A percentile compares a stretch with the other conserved stretches of the same genome.
Conservation (phyloP, 2,797 vertebrate genomes). For the Notamacropus eugenii region DNA sequence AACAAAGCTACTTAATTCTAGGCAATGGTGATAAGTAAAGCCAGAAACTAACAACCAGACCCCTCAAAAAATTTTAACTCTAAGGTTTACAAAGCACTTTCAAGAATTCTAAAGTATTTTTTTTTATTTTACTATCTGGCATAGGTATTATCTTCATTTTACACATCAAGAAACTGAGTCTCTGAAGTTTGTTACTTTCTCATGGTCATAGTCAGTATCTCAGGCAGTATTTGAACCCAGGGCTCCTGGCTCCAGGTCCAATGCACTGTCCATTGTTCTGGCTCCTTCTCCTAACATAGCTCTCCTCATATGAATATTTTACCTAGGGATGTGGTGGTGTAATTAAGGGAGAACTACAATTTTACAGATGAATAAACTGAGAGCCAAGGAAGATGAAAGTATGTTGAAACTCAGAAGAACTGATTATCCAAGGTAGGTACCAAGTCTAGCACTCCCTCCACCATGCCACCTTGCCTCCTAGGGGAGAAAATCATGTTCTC, state of each 20-base stretch:
- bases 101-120: background rate
- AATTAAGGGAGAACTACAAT: background rate
- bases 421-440: background rate
- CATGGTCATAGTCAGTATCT: background rate
- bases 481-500: background rate
- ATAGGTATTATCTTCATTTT: background rate
- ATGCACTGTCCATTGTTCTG: background rate
- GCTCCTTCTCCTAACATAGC: background rate
- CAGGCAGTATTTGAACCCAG: background rate
- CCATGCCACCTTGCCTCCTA: background rate
- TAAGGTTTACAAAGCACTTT: background rate
- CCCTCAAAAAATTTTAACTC: too few species aligned
- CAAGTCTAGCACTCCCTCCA: background rate
- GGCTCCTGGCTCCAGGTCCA: background rate
- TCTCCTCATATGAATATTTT: background rate
- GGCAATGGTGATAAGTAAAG: slow-evolving; percentile 4
- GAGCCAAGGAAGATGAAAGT: background rate
- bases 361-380: slow-evolving; percentile 47
- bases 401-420: background rate
- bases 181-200: background rate
- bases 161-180: background rate
- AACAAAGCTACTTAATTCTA: slow-evolving; percentile 48
- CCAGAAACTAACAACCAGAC: background rate
- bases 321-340: background rate
- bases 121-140: background rate